A percentile compares a stretch with the other conserved stretches of the same genome.
These are phyloP conservation scores for Bufotes viridis DNA, from an alignment of 2,797 vertebrate genomes.

Conservation along the genomic window DNA sequence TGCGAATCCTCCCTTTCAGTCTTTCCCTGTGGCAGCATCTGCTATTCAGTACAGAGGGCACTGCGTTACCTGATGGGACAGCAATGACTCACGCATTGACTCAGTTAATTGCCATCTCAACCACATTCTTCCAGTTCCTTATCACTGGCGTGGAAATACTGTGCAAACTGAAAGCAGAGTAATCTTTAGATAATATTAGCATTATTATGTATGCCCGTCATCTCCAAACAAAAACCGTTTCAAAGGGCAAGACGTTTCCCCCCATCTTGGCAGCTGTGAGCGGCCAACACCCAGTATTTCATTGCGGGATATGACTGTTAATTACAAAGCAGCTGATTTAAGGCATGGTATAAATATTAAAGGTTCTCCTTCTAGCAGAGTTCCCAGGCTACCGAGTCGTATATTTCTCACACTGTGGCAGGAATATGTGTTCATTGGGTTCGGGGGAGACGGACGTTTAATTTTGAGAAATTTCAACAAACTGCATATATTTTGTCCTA, in stretches of 20 bases:
- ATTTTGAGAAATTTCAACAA: constrained; percentile 39
- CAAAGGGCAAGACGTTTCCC: constrained; percentile 68
- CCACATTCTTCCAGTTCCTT: constrained; percentile 38
- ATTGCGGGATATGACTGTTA: constrained; percentile 64
- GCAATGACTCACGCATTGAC: constrained; percentile 31
- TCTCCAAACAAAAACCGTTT: constrained; percentile 38
- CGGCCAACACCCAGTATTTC: constrained; percentile 69
- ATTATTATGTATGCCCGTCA: constrained; percentile 35
- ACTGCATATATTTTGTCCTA: constrained; percentile 29
- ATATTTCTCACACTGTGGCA: background rate
- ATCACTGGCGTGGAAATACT: constrained; percentile 30
- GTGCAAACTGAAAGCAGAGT: constrained; percentile 25
- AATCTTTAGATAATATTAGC: constrained; percentile 48
- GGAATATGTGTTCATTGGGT: background rate
- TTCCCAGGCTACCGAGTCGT: constrained; percentile 53
- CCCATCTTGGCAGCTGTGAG: constrained; percentile 65
- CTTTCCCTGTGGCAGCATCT: constrained; percentile 33
- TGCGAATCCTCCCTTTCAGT: background rate
- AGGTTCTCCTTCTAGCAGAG: constrained; percentile 57
- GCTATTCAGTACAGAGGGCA: constrained; percentile 15
- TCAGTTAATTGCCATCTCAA: constrained; percentile 26
- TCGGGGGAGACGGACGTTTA: background rate
- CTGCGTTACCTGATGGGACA: constrained; percentile 9
- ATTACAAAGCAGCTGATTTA: constrained; percentile 70
- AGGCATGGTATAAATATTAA: constrained; percentile 67